Conservation (phyloP, 2,888 invertebrate genomes). For the Elegia similella region DNA sequence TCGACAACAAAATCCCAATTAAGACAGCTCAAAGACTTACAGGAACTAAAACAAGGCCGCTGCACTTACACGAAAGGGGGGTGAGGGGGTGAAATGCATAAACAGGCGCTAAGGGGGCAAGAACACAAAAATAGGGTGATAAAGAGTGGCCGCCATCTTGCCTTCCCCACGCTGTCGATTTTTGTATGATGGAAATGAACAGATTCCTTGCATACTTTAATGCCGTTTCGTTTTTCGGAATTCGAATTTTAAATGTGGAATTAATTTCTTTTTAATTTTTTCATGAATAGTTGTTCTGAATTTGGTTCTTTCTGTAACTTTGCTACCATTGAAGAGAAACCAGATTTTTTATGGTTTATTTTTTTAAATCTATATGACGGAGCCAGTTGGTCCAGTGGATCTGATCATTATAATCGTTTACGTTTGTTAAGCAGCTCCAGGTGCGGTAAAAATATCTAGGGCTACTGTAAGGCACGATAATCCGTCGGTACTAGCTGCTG, state of each 20-base stretch:
- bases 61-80: conserved; percentile 52
- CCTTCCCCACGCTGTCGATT: conserved; percentile 53
- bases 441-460: too few species aligned
- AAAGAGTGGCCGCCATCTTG: conserved; percentile 70
- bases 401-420: too few species aligned
- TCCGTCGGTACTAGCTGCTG: too few species aligned
- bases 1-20: conserved; percentile 26
- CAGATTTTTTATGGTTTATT: too few species aligned
- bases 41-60: conserved; percentile 29
- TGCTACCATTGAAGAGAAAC: too few species aligned
- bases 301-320: background rate
- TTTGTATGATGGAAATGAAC: conserved; percentile 40
- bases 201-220: conserved; percentile 13
- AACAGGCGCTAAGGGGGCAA: conserved; percentile 53
- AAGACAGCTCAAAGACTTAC: conserved; percentile 26
- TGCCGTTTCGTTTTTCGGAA: conserved; percentile 1
- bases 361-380: too few species aligned
- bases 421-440: too few species aligned
- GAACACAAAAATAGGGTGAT: conserved; percentile 73
- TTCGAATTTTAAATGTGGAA: background rate
- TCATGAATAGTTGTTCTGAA: too few species aligned
- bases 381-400: too few species aligned
- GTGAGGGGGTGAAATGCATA: conserved; percentile 47
- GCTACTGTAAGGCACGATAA: too few species aligned
- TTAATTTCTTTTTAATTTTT: background rate